A percentile compares a stretch with the other conserved stretches of the same genome.
Evolutionary conservation across 2,888 invertebrate species (phyloP).

Genomic region (Tupiocoris notatus): DNA sequence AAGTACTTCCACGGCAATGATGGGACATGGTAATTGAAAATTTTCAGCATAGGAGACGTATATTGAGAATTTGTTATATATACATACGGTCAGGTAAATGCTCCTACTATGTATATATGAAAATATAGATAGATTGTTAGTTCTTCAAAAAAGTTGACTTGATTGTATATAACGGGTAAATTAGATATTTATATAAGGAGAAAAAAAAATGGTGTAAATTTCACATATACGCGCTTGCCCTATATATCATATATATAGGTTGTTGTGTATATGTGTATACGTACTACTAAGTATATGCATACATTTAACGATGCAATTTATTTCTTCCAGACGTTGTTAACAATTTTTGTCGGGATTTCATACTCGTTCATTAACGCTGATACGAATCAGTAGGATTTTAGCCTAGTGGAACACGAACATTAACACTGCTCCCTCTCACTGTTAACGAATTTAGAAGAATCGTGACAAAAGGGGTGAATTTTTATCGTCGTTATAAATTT

Average conservation of each 20-base stretch:
- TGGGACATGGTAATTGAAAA: slow-evolving; percentile 36
- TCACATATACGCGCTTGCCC: slow-evolving; percentile 35
- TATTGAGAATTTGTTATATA: slow-evolving; percentile 26
- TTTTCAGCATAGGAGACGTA: slow-evolving; percentile 24
- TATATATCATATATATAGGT: slow-evolving; percentile 43
- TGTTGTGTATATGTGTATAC: slow-evolving; percentile 38
- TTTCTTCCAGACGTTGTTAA: slow-evolving; percentile 43
- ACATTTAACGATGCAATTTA: slow-evolving; percentile 25
- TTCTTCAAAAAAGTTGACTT: slow-evolving; percentile 43
- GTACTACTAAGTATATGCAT: slow-evolving; percentile 33
- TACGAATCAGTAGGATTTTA: slow-evolving; percentile 35
- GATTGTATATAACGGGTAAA: slow-evolving; percentile 48
- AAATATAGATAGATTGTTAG: slow-evolving; percentile 40
- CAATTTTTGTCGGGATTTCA: slow-evolving; percentile 42
- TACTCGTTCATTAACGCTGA: slow-evolving; percentile 31
- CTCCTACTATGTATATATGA: slow-evolving; percentile 25
- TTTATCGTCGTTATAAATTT: background rate
- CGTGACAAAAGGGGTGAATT: background rate
- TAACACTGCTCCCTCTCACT: slow-evolving; percentile 43
- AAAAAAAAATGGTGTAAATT: slow-evolving; percentile 30
- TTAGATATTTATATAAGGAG: slow-evolving; percentile 39
- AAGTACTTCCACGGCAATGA: slow-evolving; percentile 45
- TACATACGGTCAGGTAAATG: slow-evolving; percentile 38
- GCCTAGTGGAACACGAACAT: slow-evolving; percentile 30
- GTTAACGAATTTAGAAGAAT: slow-evolving; percentile 46